Base-by-base conservation (phyloP, 1,140 invertebrate species). In the Drosophila sp. region DNA sequence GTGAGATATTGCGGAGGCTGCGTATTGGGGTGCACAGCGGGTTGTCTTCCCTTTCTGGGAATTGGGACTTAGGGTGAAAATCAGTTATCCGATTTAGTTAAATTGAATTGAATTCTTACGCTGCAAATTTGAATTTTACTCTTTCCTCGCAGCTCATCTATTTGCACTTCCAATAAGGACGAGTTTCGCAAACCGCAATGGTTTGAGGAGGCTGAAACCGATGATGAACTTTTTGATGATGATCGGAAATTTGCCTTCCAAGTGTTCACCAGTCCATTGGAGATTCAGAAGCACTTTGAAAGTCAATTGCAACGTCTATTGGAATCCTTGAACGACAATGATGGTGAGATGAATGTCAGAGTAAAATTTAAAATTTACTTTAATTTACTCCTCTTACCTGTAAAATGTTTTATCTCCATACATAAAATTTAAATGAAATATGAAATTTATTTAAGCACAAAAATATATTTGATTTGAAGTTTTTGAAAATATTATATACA, bases 281-380 rank as follows among this genome's bases (percentile, higher is more conserved):
- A 93, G 79, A 91, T 93, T 82, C 92, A 93, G 64, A 90, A 86
- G 47, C 93, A 93, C 75, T 93, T 93, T 67, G 93, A 93, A 65
- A 79, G 91, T 27, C 93, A 93, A 70, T 76, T 93, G 87, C 91
- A 92, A 60, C 82, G 91, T 17, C 71, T 93, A 33, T 72, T 91
- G 44, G 92, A 92, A 57, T 86, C 81, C 0, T 72, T 93, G 40
- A 84, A 87, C 17, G 80, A 92, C n/a, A 79, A 86, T 40, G 90
- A 92, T 17, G 87, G 90, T 87, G 56, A 60, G 68, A 1, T n/a
- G 33, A 7, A 44, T 27, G 8, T 38, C 55, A 1, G 33, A 23
- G 23, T 67, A 38, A 71, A 2, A 4, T 11, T 1, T 1, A 58
- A 41, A 50, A 17, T 44, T 44, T n/a, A n/a, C n/a, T 44, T 41